Percentiles rank a stretch among this genome's conserved stretches.
phyloP scores from a whole-genome alignment of 2,888 invertebrate genomes.

The Agonopterix heracliana region DNA sequence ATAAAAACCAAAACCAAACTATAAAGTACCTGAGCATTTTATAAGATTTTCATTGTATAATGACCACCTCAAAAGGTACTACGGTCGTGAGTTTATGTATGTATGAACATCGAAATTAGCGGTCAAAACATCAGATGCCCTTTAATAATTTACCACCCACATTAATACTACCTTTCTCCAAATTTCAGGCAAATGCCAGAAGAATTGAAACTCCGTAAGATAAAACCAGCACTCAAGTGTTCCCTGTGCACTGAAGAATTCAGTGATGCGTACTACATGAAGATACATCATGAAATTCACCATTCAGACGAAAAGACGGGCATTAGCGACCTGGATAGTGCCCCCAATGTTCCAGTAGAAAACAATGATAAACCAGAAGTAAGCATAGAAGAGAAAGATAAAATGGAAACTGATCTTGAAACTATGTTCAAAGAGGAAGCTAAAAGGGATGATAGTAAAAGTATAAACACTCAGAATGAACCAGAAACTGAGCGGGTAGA shows the following conservation, averaged over 20 bases:
- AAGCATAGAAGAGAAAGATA: background rate
- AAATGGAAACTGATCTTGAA: background rate
- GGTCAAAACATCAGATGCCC: too few relatives aligned
- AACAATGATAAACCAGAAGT: background rate
- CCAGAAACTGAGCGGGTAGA: background rate
- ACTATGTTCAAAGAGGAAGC: background rate
- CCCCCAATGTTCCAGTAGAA: background rate
- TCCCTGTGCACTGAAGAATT: conserved; percentile 29
- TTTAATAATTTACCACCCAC: too few relatives aligned
- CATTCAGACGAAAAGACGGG: conserved; percentile 16
- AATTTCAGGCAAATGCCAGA: too few relatives aligned
- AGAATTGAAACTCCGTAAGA: too few relatives aligned
- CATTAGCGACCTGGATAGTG: background rate
- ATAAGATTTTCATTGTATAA: too few relatives aligned
- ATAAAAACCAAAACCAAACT: too few relatives aligned
- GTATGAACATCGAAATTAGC: too few relatives aligned
- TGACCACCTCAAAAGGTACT: too few relatives aligned
- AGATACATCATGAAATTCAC: conserved; percentile 41
- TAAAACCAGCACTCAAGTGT: conserved; percentile 15
- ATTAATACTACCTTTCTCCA: too few relatives aligned
- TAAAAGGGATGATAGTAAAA: background rate
- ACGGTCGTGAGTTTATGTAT: too few relatives aligned
- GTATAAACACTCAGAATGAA: background rate
- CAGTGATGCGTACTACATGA: conserved; percentile 35
- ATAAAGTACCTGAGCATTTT: too few relatives aligned